These are phyloP conservation scores for Nanorana parkeri DNA, from an alignment of 2,113 vertebrate genomes.

Conservation along the genomic window DNA sequence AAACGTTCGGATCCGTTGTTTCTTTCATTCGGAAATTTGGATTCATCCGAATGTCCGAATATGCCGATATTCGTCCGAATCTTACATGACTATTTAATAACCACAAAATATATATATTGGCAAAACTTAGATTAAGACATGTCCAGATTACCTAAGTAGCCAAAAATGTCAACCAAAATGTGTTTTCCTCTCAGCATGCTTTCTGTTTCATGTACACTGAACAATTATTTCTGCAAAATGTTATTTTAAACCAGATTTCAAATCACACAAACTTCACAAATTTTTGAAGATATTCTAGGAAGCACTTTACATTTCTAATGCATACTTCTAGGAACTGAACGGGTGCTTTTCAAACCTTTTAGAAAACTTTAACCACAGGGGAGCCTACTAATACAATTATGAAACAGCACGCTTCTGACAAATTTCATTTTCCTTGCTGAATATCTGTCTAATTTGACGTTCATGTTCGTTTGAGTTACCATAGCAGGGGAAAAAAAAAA, in stretches of 20 bases:
- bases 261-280: neutral
- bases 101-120: too few relatives aligned
- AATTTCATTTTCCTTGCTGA: conserved; percentile 17
- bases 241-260: conserved; percentile 5
- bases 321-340: neutral
- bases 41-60: too few relatives aligned
- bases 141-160: too few relatives aligned
- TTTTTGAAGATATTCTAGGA: conserved; percentile 22
- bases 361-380: neutral
- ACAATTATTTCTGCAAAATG: neutral
- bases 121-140: too few relatives aligned
- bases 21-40: too few relatives aligned
- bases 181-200: too few relatives aligned
- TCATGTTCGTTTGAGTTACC: conserved; percentile 16
- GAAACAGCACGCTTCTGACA: conserved; percentile 25
- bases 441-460: conserved; percentile 20
- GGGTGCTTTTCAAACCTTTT: conserved; percentile 15
- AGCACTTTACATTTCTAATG: conserved; percentile 22
- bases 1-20: too few relatives aligned
- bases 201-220: neutral
- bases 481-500: neutral
- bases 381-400: conserved; percentile 23
- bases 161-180: too few relatives aligned
- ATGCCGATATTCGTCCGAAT: too few relatives aligned
- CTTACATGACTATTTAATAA: too few relatives aligned